Base-by-base conservation (phyloP, 1,140 invertebrate genomes). In the Diachasma alloeum region DNA sequence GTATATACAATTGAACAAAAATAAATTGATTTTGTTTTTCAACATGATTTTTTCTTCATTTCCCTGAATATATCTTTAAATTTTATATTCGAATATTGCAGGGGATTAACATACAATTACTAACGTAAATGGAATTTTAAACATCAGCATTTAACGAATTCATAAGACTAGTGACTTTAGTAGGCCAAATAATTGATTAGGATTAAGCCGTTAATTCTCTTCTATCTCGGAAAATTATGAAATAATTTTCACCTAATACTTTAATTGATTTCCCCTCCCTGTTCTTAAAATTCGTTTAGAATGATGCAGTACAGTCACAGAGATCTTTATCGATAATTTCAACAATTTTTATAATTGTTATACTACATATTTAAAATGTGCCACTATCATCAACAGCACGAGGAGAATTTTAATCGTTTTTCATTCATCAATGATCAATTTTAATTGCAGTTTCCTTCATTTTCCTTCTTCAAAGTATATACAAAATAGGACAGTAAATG, bases 151-250 rank as follows among this genome's bases (percentile, higher is more conserved):
- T 46, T 5, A 63, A 63, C 19, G 22, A 26, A 63, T 63, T 13
- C 5, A 63, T 63, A 63, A 13, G 24, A 63, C 59, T 63, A 63
- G 8, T 63, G 59, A 63, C 59, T 63, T 63, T 63, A 26, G 59
- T 63, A 63, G 59, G 59, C 59, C 59, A 63, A 63, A 26, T 31
- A 13, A 63, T 63, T 63, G 19, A 26, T 26, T 15, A 24, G 1
- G 24, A 63, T 63, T 63, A 63, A 63, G 59, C 59, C 59, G 59
- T 53, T 63, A 63, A 63, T 63, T 63, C 11, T 63, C 24, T 24
- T 63, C 1, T 2, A 17, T 15, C 6, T 53, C n/a, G 6, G 48
- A 53, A 53, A 53, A 53, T 53, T 53, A 53, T 53, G 0, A 6
- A n/a, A 53, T 53, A 53, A 53, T 53, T 53, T n/a, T 53, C 48